Evolutionary conservation across 2,888 invertebrate species (phyloP), one percentile per base, ranked within the genome.

Genomic region (Rotaria magnacalcarata): DNA sequence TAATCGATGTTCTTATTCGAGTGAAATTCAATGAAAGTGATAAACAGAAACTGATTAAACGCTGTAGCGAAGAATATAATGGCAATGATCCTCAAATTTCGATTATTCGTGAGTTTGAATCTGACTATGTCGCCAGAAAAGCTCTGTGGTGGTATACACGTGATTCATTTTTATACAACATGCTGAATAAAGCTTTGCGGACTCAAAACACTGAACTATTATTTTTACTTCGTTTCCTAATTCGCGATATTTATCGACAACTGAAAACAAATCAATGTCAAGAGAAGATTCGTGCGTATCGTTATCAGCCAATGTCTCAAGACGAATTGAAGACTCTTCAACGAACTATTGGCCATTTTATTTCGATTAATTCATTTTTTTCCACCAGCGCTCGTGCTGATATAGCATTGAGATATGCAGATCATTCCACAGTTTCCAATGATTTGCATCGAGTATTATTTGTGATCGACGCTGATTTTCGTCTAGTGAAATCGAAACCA

Each of bases 1-100:
- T 58, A 58, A 58, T 58, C n/a, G 58, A 58, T 58, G 58, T 58
- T 58, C 58, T 58, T 58, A 58, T 58, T 58, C 58, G 58, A 58
- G n/a, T 58, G 58, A 58, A 58, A 58, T 58, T n/a, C 3, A 10
- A 24, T 24, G 58, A 58, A 19, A 21, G 24, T 10, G 58, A 58
- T 8, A 58, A 58, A 58, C 2, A n/a, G 7, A 24, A 24, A 58
- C 47, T 47, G 8, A 47, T 47, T 47, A 7, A 2, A 47, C 8
- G 7, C 11, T 47, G 47, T 5, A 47, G 0, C 0, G 47, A 47
- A 10, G 11, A 47, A 47, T 47, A 47, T 47, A 0, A 7, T 58
- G 58, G 58, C 21, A 58, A 24, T 5, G 47, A 47, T 10, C 47
- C 47, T 47, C 47, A 58, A 58, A 7, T 58, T n/a, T 24, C 21